These are phyloP conservation scores for Macropus fuliginosus DNA, from an alignment of 2,797 vertebrate genomes.

Conservation along the genomic window DNA sequence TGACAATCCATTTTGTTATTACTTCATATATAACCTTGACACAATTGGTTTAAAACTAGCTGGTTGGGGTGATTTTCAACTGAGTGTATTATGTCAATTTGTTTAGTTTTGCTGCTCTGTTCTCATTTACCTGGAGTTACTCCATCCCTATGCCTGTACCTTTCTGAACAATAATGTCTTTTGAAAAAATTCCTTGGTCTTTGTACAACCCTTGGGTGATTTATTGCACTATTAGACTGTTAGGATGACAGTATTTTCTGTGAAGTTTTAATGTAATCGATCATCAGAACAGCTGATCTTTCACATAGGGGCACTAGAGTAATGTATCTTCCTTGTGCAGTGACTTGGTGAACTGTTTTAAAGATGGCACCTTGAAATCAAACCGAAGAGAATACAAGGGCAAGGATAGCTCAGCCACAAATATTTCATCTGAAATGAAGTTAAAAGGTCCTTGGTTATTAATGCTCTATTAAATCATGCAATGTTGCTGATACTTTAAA, in stretches of 20 bases:
- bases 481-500: background rate
- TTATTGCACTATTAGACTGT: conserved; percentile 40
- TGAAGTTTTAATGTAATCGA: conserved; percentile 57
- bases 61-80: background rate
- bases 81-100: background rate
- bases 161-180: conserved; percentile 6
- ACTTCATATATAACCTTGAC: background rate
- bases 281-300: conserved; percentile 34
- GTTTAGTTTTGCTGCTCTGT: conserved; percentile 19
- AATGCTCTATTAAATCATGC: background rate
- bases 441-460: background rate
- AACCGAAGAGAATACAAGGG: background rate
- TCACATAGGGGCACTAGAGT: background rate
- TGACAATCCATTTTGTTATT: conserved; percentile 14
- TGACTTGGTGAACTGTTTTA: conserved; percentile 34
- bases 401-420: background rate
- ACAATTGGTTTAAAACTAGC: conserved; percentile 6
- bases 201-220: conserved; percentile 14
- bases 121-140: background rate
- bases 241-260: conserved; percentile 40
- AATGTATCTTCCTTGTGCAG: conserved; percentile 39
- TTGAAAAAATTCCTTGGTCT: conserved; percentile 10
- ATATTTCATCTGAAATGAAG: conserved; percentile 24
- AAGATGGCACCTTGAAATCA: conserved; percentile 5
- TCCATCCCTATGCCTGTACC: background rate